These are phyloP conservation scores for Pithys albifrons DNA, from an alignment of 2,113 vertebrate genomes.

Conservation along the genomic window DNA sequence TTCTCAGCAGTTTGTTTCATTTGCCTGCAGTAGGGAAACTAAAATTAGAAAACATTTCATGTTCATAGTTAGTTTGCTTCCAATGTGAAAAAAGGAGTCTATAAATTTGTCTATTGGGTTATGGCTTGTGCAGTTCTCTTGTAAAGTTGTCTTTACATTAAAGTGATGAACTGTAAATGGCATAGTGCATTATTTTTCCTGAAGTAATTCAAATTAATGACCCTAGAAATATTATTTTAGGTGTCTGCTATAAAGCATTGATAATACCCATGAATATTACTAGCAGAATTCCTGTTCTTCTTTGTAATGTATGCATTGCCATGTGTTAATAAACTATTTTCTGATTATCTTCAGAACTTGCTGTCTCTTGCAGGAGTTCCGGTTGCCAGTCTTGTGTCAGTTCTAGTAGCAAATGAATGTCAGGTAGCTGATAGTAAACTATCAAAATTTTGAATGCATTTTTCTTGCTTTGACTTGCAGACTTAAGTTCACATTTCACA, in stretches of 20 bases:
- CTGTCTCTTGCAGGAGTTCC: neutral
- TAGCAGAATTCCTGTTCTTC: conserved; percentile 11
- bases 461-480: neutral
- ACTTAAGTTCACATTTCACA: neutral
- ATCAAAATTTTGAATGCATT: neutral
- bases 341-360: neutral
- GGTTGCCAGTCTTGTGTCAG: neutral
- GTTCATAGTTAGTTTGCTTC: conserved; percentile 57
- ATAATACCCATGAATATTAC: conserved; percentile 48
- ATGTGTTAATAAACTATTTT: conserved; percentile 40
- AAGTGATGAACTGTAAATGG: conserved; percentile 66
- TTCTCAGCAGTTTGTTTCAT: conserved; percentile 66
- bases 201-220: conserved; percentile 72
- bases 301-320: conserved; percentile 27
- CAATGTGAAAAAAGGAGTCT: conserved; percentile 51
- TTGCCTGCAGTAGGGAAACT: conserved; percentile 56
- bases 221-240: conserved; percentile 59
- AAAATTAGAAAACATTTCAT: conserved; percentile 64
- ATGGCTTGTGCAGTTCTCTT: conserved; percentile 41
- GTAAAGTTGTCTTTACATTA: conserved; percentile 44
- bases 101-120: conserved; percentile 65
- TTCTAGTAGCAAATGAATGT: neutral
- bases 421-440: neutral
- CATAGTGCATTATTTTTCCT: conserved; percentile 53
- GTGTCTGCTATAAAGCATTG: conserved; percentile 41